Percentiles rank a stretch among this genome's conserved stretches.
Evolutionary conservation across 92 coral and sea anemone genomes (phyloP).

Genomic region (Parazoanthus darwini): DNA sequence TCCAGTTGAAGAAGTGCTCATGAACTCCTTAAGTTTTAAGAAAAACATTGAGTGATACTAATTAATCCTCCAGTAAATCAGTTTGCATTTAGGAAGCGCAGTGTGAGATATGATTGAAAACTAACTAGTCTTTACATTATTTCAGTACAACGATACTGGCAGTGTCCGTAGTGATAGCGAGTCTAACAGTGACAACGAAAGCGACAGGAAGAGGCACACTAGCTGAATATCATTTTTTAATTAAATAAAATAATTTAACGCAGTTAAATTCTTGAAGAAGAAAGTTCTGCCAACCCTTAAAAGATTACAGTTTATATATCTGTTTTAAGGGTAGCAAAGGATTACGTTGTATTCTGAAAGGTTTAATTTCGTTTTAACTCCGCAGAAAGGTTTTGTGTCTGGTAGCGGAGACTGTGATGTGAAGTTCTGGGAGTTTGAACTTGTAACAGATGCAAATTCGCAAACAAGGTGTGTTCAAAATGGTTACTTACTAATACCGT

Average conservation of each 20-base stretch:
- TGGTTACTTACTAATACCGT: not conserved
- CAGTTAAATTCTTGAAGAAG: no score
- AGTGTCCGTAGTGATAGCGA: not conserved
- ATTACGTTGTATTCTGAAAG: not conserved
- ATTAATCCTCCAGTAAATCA: no score
- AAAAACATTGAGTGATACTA: no score
- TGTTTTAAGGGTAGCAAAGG: no score
- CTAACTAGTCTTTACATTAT: no score
- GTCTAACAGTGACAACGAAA: not conserved
- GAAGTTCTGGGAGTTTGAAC: constrained; percentile 98
- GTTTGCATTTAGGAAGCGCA: no score
- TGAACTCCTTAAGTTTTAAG: no score
- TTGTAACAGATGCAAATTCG: constrained; percentile 82
- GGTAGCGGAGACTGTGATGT: constrained; percentile 97
- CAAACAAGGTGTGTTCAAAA: constrained; percentile 57
- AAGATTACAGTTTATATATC: no score
- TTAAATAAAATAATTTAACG: no score
- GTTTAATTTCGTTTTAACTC: not conserved
- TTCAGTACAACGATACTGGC: not conserved
- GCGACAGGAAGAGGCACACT: not conserved
- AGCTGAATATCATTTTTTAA: no score
- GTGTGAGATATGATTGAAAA: no score
- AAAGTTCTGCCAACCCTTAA: no score
- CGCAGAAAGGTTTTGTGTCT: constrained; percentile 92
- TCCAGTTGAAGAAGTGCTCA: not conserved